Evolutionary conservation across 2,888 invertebrate species (phyloP), one percentile per base, ranked within the genome.

Genomic region (Fragum sueziense): DNA sequence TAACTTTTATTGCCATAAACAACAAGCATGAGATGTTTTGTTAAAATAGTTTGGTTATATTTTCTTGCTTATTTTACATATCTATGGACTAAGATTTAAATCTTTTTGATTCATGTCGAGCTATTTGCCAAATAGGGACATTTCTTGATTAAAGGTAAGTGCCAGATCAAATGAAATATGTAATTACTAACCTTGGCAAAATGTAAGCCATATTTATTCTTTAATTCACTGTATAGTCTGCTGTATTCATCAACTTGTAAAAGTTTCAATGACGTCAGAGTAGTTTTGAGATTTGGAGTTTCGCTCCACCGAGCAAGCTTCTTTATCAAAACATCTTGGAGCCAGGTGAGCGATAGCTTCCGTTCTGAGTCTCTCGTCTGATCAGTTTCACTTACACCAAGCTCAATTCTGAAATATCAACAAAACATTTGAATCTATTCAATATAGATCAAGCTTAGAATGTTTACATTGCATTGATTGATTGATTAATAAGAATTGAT

Each of bases 191-290:
- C 96, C 94, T 96, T 94, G 14, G 97, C 95, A 91, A 97, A 95
- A 79, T 95, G 94, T 76, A 94, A 94, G 0, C 96, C 96, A 95
- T 98, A 97, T 92, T 96, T 97, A 1, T 94, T 90, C 92, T 98
- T 98, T 11, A 98, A 93, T 31, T 95, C 89, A 88, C 95, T 95
- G 91, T 98, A 98, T 77, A 96, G 94, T 33, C 92, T 90, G 88
- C 95, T 95, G 92, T 98, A 98, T 77, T 95, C 94, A 81, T 96
- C 96, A 17, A 95, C 92, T 17, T 95, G 93, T 2, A 98, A 94
- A 52, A 97, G 94, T 75, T 94, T 94, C 59, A 97, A 93, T 0
- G 97, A 97, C 3, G 90, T 87, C 3, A 87, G 79, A 3, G 86
- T 82, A 1, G 90, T 91, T 54, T 88, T 88, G 51, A 93, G 85